Conservation (phyloP, 2,113 vertebrate genomes). For the Catharus bicknelli region DNA sequence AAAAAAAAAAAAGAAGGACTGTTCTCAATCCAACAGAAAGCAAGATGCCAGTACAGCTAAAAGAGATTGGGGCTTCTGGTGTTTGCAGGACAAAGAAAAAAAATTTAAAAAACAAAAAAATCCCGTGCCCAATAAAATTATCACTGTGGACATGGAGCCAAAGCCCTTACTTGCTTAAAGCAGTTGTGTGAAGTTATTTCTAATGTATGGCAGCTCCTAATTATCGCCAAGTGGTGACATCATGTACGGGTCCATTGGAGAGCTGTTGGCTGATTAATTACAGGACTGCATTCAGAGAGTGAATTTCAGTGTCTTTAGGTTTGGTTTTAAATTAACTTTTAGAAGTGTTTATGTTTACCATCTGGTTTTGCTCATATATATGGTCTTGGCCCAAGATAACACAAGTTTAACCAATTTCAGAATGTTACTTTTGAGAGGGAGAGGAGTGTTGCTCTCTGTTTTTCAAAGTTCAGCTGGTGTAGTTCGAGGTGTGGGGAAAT, state of each 20-base stretch:
- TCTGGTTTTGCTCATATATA: slow-evolving; percentile 68
- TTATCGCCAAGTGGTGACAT: slow-evolving; percentile 61
- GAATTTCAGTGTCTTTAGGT: slow-evolving; percentile 62
- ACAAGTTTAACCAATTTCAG: slow-evolving; percentile 10
- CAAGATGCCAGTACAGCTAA: too few relatives aligned
- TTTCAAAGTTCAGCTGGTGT: neutral
- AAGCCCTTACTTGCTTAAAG: neutral
- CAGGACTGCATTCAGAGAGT: slow-evolving; percentile 36
- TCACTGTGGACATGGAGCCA: neutral
- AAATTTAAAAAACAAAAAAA: neutral
- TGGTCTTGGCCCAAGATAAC: slow-evolving; percentile 55
- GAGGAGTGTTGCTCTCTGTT: neutral
- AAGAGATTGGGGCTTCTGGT: too few relatives aligned
- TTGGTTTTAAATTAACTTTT: slow-evolving; percentile 74
- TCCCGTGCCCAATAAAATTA: neutral
- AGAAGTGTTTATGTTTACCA: slow-evolving; percentile 68
- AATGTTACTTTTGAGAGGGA: neutral
- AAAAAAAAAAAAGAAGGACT: neutral
- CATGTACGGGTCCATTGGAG: slow-evolving; percentile 22
- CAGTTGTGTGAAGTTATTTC: slow-evolving; percentile 30
- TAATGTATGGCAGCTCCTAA: slow-evolving; percentile 53
- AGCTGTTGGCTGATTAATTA: slow-evolving; percentile 70
- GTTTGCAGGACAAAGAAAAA: too few relatives aligned
- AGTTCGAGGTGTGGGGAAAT: neutral
- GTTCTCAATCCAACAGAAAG: too few relatives aligned